These are phyloP conservation scores for Hydrotaea cyrtoneurina DNA, from an alignment of 2,888 invertebrate species.

Conservation along the genomic window DNA sequence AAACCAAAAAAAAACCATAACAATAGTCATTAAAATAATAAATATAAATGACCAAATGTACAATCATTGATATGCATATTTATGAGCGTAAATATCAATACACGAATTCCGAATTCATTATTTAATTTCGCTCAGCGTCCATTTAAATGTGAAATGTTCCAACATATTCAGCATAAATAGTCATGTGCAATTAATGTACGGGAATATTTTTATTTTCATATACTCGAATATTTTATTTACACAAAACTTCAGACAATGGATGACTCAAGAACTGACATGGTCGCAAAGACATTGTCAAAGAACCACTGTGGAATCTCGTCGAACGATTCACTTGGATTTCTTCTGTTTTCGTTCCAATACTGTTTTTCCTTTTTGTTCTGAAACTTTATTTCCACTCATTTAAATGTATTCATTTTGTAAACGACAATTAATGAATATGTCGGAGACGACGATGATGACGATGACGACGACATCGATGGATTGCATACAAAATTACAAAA, in stretches of 20 bases:
- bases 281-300: not conserved
- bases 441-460: not conserved
- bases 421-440: constrained; percentile 32
- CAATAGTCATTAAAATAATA: no score
- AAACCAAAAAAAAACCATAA: no score
- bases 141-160: not conserved
- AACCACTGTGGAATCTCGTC: not conserved
- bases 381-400: constrained; percentile 57
- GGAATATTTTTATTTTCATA: not conserved
- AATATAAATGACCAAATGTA: not conserved
- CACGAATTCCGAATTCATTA: not conserved
- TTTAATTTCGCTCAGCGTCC: not conserved
- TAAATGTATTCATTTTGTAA: constrained; percentile 46
- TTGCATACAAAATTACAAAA: constrained; percentile 43
- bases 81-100: not conserved
- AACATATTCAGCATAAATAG: not conserved
- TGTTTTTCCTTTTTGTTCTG: not conserved
- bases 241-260: not conserved
- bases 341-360: not conserved
- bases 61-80: not conserved
- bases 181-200: not conserved
- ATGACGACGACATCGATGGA: not conserved
- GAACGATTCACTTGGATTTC: not conserved
- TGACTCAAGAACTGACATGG: not conserved
- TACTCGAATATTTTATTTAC: not conserved